A percentile compares a stretch with the other conserved stretches of the same genome.
Evolutionary conservation across 2,888 invertebrate genomes (phyloP).

Genomic region (Gnatocerus cornutus): DNA sequence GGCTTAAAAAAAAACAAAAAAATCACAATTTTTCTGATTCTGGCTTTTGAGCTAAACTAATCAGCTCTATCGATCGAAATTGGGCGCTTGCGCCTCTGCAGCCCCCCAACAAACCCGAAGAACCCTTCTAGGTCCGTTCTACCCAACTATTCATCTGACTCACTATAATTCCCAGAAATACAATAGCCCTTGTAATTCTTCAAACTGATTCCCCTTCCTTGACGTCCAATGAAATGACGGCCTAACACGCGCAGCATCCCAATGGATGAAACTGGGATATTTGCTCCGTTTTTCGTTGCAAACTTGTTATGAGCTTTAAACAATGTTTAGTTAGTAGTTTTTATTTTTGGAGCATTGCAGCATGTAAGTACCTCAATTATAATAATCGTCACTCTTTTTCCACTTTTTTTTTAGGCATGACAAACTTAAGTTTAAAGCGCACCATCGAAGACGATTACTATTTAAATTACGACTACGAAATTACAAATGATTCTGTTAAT

Average conservation of each 20-base stretch:
- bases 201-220: not conserved
- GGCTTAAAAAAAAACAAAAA: no score
- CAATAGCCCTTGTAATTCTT: conserved; percentile 17
- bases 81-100: conserved; percentile 55
- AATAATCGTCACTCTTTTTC: not conserved
- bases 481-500: conserved; percentile 62
- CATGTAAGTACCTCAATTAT: conserved; percentile 42
- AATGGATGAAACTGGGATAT: conserved; percentile 55
- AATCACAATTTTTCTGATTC: no score
- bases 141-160: conserved; percentile 1
- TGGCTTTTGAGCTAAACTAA: not conserved
- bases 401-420: conserved; percentile 19
- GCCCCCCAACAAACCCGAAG: conserved; percentile 45
- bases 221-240: conserved; percentile 34
- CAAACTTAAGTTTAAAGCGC: conserved; percentile 34
- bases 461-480: conserved; percentile 68
- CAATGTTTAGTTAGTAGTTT: conserved; percentile 31
- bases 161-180: conserved; percentile 33
- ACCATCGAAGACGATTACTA: conserved; percentile 60
- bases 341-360: conserved; percentile 31
- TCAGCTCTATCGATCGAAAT: conserved; percentile 58
- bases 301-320: conserved; percentile 31
- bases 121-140: not conserved
- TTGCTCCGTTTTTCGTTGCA: conserved; percentile 19
- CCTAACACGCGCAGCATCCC: conserved; percentile 59